A percentile compares a stretch with the other conserved stretches of the same genome.
Evolutionary conservation across 2,797 vertebrate genomes (phyloP).

Genomic region (Leucoraja ocellata): DNA sequence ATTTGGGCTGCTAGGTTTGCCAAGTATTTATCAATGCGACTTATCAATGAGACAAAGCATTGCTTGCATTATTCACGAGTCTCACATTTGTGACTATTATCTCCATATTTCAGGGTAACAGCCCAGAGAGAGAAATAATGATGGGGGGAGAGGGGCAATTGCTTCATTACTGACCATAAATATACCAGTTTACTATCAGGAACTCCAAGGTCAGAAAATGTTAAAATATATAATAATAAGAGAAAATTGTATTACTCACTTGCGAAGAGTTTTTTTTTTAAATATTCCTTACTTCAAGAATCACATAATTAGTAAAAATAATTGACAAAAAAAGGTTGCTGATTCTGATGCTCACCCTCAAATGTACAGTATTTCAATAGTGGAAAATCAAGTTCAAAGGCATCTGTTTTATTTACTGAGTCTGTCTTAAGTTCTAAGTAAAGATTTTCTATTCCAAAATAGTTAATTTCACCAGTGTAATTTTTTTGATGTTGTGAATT

Average conservation of each 20-base stretch:
- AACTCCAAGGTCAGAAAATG: background rate
- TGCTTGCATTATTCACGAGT: background rate
- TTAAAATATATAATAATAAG: background rate
- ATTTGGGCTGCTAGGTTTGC: too few species aligned
- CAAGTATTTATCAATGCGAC: too few species aligned
- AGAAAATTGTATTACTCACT: background rate
- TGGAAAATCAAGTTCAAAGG: background rate
- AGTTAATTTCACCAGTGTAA: background rate
- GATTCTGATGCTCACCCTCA: background rate
- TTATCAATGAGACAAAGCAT: background rate
- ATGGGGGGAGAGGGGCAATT: too few species aligned
- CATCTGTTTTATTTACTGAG: too few species aligned
- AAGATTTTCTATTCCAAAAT: background rate
- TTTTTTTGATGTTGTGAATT: background rate
- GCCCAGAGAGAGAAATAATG: background rate
- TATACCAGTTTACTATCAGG: background rate
- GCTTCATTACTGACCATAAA: background rate
- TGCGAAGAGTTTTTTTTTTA: too few species aligned
- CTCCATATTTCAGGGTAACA: background rate
- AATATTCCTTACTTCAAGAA: background rate
- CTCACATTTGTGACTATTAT: background rate
- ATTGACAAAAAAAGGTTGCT: background rate
- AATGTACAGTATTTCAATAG: background rate
- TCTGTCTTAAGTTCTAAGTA: background rate
- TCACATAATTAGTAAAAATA: background rate